A percentile compares a stretch with the other conserved stretches of the same genome.
Conservation (phyloP, 2,888 invertebrate species). For the Neria commutata region DNA sequence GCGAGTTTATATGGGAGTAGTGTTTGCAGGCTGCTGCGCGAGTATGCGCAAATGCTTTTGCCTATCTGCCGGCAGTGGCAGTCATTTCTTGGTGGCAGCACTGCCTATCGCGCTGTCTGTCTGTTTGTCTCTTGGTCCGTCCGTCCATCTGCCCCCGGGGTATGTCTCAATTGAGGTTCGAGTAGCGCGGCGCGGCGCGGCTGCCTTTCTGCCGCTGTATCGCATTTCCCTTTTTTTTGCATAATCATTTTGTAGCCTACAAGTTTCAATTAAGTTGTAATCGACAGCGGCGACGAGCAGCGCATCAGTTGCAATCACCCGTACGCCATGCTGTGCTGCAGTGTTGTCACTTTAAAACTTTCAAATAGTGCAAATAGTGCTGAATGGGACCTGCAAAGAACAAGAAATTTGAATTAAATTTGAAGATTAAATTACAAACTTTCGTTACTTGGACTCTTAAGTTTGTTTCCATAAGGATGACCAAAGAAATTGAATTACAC, state of each 20-base stretch:
- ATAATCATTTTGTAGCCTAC: constrained; percentile 25
- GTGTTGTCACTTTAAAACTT: too few relatives aligned
- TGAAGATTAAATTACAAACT: too few relatives aligned
- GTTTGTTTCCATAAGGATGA: too few relatives aligned
- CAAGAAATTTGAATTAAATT: too few relatives aligned
- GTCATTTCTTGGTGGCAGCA: too few relatives aligned
- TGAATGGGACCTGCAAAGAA: too few relatives aligned
- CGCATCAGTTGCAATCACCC: too few relatives aligned
- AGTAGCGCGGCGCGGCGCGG: too few relatives aligned
- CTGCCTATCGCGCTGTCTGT: background rate
- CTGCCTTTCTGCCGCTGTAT: background rate
- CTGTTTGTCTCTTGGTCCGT: background rate
- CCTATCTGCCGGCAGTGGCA: constrained; percentile 1
- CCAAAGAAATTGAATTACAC: too few relatives aligned
- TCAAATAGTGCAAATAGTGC: too few relatives aligned
- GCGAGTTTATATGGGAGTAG: background rate
- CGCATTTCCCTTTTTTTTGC: constrained; percentile 14
- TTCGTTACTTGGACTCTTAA: too few relatives aligned
- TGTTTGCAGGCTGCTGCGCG: background rate
- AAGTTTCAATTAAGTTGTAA: constrained; percentile 25
- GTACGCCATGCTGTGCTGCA: too few relatives aligned
- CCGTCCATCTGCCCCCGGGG: background rate
- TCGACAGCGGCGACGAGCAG: constrained; percentile 12
- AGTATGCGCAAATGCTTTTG: background rate
- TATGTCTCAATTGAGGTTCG: constrained; percentile 10